phyloP scores from a whole-genome alignment of 2,113 vertebrate genomes.

The Cyprinodon variegatus region DNA sequence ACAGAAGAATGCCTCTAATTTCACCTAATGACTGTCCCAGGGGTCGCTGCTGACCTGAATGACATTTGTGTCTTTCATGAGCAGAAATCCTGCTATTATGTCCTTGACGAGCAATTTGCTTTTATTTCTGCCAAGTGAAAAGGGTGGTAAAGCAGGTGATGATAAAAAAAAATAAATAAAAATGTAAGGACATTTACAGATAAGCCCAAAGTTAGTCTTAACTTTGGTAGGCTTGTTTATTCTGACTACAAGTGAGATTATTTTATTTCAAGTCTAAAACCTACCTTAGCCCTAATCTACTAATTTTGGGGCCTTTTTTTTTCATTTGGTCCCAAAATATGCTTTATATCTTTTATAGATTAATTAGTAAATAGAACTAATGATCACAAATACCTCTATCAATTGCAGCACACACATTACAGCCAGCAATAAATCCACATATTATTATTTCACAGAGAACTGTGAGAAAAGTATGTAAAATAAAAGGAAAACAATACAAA shows the following conservation, averaged over 20 bases:
- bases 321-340: background rate
- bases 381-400: background rate
- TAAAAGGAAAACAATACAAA: too few species aligned
- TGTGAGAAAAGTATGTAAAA: too few species aligned
- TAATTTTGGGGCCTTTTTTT: background rate
- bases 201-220: background rate
- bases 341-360: background rate
- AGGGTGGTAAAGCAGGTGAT: background rate
- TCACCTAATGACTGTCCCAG: slow-evolving; percentile 63
- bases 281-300: background rate
- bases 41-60: slow-evolving; percentile 52
- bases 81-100: slow-evolving; percentile 51
- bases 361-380: background rate
- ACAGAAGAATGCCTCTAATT: slow-evolving; percentile 53
- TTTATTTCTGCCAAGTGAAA: slow-evolving; percentile 30
- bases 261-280: background rate
- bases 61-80: slow-evolving; percentile 58
- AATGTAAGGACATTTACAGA: slow-evolving; percentile 14
- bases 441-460: too few species aligned
- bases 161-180: background rate
- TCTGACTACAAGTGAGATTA: too few species aligned
- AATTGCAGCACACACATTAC: background rate
- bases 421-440: too few species aligned
- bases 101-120: slow-evolving; percentile 47
- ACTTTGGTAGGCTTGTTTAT: background rate